Percentiles rank a stretch among this genome's conserved stretches.
These are phyloP conservation scores for Tetramorium bicarinatum DNA, from an alignment of 2,888 invertebrate species.

Conservation along the genomic window DNA sequence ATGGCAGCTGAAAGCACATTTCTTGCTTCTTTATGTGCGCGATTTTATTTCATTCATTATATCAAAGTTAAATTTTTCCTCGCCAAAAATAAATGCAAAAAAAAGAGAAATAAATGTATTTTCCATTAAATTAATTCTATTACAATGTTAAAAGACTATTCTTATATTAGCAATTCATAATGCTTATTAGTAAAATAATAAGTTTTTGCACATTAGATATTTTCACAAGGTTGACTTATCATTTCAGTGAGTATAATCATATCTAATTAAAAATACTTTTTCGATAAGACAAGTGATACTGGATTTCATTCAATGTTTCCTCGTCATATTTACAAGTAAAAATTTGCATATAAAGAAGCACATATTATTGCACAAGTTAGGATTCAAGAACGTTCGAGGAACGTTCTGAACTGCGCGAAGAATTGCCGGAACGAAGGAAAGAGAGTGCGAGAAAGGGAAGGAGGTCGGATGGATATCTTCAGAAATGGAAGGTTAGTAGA, in stretches of 20 bases:
- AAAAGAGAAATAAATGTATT: neutral
- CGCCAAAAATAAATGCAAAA: neutral
- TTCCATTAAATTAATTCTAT: neutral
- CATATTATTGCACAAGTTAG: neutral
- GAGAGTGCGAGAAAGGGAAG: slow-evolving; percentile 55
- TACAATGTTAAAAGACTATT: neutral
- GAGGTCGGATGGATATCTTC: slow-evolving; percentile 61
- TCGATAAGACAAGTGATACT: neutral
- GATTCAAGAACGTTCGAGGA: neutral
- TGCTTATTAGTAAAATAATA: neutral
- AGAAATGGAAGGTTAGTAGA: slow-evolving; percentile 41
- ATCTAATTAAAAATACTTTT: neutral
- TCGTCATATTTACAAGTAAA: neutral
- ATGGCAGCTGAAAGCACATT: neutral
- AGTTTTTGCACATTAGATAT: neutral
- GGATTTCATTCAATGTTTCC: neutral
- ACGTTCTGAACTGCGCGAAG: neutral
- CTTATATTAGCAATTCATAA: neutral
- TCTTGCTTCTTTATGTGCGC: neutral
- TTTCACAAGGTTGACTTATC: neutral
- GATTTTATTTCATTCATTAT: slow-evolving; percentile 21
- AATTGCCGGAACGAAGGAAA: slow-evolving; percentile 39
- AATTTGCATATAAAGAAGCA: neutral
- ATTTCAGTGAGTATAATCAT: neutral
- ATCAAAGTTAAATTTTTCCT: neutral